A percentile compares a stretch with the other conserved stretches of the same genome.
phyloP scores from a whole-genome alignment of 2,888 invertebrate genomes.

The Gerosis bhagava region DNA sequence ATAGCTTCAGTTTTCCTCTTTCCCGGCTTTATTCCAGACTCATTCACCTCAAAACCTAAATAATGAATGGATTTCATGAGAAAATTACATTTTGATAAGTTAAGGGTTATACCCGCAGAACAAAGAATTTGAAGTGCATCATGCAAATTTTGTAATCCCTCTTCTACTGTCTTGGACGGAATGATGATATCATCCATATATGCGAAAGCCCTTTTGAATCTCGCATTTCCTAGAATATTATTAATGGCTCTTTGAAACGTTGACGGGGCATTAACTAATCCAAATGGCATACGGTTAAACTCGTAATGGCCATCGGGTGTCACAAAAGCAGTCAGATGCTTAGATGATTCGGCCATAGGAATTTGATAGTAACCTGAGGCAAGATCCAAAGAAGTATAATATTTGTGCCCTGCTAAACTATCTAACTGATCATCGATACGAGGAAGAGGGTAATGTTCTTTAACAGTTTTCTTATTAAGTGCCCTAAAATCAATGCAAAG shows the following conservation, averaged over 20 bases:
- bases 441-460: slow-evolving; percentile 30
- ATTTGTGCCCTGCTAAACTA: slow-evolving; percentile 19
- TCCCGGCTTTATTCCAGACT: slow-evolving; percentile 12
- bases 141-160: slow-evolving; percentile 17
- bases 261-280: slow-evolving; percentile 28
- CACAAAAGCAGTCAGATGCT: slow-evolving; percentile 28
- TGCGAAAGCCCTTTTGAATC: slow-evolving; percentile 20
- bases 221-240: slow-evolving; percentile 14
- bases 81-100: slow-evolving; percentile 22
- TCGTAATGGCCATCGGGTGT: too few relatives aligned
- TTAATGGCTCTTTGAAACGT: slow-evolving; percentile 23
- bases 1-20: slow-evolving; percentile 22
- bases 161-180: slow-evolving; percentile 21
- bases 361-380: slow-evolving; percentile 34
- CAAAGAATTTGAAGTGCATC: slow-evolving; percentile 12
- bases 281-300: slow-evolving; percentile 31
- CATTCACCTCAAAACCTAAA: slow-evolving; percentile 22
- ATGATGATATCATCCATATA: slow-evolving; percentile 31
- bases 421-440: slow-evolving; percentile 32
- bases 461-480: slow-evolving; percentile 30
- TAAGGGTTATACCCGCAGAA: slow-evolving; percentile 17
- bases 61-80: slow-evolving; percentile 9
- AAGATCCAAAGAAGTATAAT: slow-evolving; percentile 25
- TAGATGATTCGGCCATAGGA: slow-evolving; percentile 31
- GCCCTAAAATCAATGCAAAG: slow-evolving; percentile 36